Evolutionary conservation across 2,888 invertebrate genomes (phyloP).

Genomic region (Eueremaeus valkanovi): DNA sequence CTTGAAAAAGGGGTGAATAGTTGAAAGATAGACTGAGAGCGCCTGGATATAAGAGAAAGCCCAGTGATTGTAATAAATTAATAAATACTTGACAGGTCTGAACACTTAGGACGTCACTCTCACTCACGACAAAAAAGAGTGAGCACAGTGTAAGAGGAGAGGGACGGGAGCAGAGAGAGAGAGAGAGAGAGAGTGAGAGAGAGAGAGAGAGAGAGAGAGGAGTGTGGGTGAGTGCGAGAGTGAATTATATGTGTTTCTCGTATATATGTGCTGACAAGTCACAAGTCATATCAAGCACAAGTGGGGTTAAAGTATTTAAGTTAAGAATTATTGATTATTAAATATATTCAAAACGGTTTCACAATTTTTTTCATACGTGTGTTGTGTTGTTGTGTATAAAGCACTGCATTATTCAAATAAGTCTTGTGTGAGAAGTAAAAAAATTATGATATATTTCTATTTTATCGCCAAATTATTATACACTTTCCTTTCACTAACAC

Average conservation of each 20-base stretch:
- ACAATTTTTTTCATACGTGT: constrained; percentile 3
- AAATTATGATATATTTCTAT: constrained; percentile 5
- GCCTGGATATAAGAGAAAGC: constrained; percentile 11
- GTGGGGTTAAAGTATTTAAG: constrained; percentile 15
- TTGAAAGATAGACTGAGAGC: neutral
- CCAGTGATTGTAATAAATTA: constrained; percentile 31
- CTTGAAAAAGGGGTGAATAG: constrained; percentile 14
- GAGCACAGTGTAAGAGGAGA: too few species aligned
- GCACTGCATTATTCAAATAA: constrained; percentile 7
- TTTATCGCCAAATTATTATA: constrained; percentile 17
- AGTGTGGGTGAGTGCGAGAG: too few species aligned
- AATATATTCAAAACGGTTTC: constrained; percentile 24
- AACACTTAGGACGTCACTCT: constrained; percentile 30
- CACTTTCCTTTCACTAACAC: neutral
- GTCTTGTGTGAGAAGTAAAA: neutral
- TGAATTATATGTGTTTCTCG: neutral
- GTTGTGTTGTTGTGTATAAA: neutral
- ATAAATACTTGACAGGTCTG: constrained; percentile 30
- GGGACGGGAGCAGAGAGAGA: too few species aligned
- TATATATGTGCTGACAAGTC: constrained; percentile 5
- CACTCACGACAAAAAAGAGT: constrained; percentile 21
- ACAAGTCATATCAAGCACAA: neutral
- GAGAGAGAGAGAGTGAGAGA: too few species aligned
- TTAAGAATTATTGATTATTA: constrained; percentile 15
- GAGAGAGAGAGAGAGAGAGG: too few species aligned